Base-by-base conservation (phyloP, 2,888 invertebrate species). In the Apamea crenata region DNA sequence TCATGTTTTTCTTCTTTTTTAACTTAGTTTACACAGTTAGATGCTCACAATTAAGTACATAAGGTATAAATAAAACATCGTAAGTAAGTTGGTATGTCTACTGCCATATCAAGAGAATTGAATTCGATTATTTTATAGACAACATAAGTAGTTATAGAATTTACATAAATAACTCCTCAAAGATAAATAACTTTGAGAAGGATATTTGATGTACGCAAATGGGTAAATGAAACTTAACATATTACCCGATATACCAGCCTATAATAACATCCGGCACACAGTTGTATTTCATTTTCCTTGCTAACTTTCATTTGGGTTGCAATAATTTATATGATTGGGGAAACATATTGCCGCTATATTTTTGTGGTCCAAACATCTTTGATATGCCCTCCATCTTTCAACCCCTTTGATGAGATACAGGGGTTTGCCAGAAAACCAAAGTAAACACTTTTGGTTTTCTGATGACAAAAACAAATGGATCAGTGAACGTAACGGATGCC, bases 281-380 rank as follows among this genome's bases (percentile, higher is more conserved):
- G 18, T 25, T 78, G 75, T 78, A 61, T 82, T 76, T 78, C 67
- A 76, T 71, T 75, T 77, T 14, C 72, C 40, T 29, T 8, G 16
- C 36, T 56, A 63, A 63, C 71, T 78, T 74, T 76, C 65, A 56
- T 82, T 68, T 83, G 65, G 56, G 40, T 36, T 75, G 78, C 83
- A 86, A 84, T 82, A 86, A 56, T 69, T 69, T 32, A 73, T 44
- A 40, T 65, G 82, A 82, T 84, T 86, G 63, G 14, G n/a, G 16
- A 50, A 78, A 78, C 16, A 40, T 82, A 76, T 86, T 78, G 63
- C 32, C n/a, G 50, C 73, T 72, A 70, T 67, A 73, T 50, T 75
- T 63, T 50, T 61, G 32, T 59, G 29, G 36, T 78, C 67, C 65
- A 72, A 77, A 68, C 32, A 29, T 61, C 53, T 74, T 72, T 68